A percentile compares a stretch with the other conserved stretches of the same genome.
phyloP scores from a whole-genome alignment of 2,888 invertebrate genomes.

The Dichetophora obliterata region DNA sequence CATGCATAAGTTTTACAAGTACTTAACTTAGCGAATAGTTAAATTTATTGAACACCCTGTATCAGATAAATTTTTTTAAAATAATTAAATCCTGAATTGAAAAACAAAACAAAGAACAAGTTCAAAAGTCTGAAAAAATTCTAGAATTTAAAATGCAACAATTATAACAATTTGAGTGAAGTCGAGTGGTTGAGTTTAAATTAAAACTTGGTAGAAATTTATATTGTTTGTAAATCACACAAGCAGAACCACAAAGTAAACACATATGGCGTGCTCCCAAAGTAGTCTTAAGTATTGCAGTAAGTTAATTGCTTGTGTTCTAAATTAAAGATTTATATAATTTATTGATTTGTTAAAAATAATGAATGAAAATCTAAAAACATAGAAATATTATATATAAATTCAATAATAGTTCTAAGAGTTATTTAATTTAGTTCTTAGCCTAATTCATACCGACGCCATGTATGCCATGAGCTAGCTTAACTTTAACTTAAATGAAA shows the following conservation, averaged over 20 bases:
- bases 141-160: neutral
- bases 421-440: neutral
- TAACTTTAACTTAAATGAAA: too few species aligned
- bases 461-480: too few species aligned
- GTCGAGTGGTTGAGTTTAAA: neutral
- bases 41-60: neutral
- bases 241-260: neutral
- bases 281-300: neutral
- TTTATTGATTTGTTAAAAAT: neutral
- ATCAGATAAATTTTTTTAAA: neutral
- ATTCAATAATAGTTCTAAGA: slow-evolving; percentile 5
- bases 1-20: neutral
- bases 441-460: neutral
- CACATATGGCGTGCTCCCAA: too few species aligned
- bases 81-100: too few species aligned
- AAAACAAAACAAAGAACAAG: neutral
- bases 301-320: neutral
- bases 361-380: neutral
- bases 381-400: neutral
- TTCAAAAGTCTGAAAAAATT: slow-evolving; percentile 5
- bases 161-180: too few species aligned
- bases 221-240: neutral
- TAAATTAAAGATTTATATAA: neutral
- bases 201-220: neutral
- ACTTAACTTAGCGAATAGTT: neutral